These are phyloP conservation scores for Drosophila tristis DNA, from an alignment of 1,140 invertebrate genomes.

Conservation along the genomic window DNA sequence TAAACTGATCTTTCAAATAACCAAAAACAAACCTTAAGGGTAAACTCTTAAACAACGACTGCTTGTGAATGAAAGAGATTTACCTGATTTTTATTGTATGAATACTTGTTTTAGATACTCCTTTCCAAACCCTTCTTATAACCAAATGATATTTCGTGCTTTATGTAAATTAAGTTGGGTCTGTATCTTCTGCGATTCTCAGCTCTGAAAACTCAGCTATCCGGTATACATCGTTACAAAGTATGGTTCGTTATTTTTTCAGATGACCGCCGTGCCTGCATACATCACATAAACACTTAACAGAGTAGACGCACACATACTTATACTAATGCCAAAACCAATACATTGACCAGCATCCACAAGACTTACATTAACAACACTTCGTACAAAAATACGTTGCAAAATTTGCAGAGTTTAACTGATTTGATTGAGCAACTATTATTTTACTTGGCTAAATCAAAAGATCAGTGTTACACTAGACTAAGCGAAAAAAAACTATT, in stretches of 20 bases:
- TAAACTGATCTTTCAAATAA: no score
- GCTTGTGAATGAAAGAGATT: no score
- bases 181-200: not conserved
- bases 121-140: no score
- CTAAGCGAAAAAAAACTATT: conserved; percentile 54
- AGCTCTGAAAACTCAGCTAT: conserved; percentile 20
- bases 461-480: conserved; percentile 45
- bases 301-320: conserved; percentile 20
- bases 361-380: conserved; percentile 38
- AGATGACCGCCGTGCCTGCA: conserved; percentile 78
- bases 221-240: conserved; percentile 45
- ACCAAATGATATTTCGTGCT: no score
- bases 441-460: conserved; percentile 11
- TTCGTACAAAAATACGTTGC: not conserved
- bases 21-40: no score
- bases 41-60: no score
- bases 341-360: conserved; percentile 67
- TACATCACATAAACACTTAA: conserved; percentile 68
- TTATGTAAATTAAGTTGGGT: not conserved
- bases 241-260: conserved; percentile 77
- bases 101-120: no score
- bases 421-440: conserved; percentile 13
- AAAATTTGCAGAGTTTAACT: conserved; percentile 14
- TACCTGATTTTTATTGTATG: no score
- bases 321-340: conserved; percentile 71